A percentile compares a stretch with the other conserved stretches of the same genome.
These are phyloP conservation scores for Ornithoptera alexandrae DNA, from an alignment of 2,888 invertebrate genomes.

Conservation along the genomic window DNA sequence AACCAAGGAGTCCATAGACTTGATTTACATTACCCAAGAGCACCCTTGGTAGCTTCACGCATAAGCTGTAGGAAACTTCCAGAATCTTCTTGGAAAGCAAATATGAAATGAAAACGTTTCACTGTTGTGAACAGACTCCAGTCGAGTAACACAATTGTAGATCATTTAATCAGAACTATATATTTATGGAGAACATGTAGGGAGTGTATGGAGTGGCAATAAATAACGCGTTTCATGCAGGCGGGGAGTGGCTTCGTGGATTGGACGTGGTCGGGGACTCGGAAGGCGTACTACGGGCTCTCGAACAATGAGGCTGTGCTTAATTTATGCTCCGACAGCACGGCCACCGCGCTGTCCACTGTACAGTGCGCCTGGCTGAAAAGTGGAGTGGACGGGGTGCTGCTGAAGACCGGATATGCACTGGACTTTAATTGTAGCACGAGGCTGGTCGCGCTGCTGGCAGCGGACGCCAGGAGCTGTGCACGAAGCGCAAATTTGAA, in stretches of 20 bases:
- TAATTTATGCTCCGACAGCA: conserved; percentile 61
- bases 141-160: too few relatives aligned
- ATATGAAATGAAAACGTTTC: too few relatives aligned
- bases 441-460: conserved; percentile 53
- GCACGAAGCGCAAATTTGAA: conserved; percentile 52
- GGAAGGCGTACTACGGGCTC: conserved; percentile 52
- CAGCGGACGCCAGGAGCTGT: conserved; percentile 57
- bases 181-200: too few relatives aligned
- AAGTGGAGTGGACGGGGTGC: conserved; percentile 57
- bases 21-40: too few relatives aligned
- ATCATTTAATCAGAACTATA: too few relatives aligned
- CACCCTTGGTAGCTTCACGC: too few relatives aligned
- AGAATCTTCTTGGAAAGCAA: too few relatives aligned
- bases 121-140: too few relatives aligned
- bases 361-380: conserved; percentile 64
- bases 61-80: too few relatives aligned
- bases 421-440: conserved; percentile 49
- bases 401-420: conserved; percentile 57
- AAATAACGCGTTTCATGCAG: conserved; percentile 36
- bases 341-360: conserved; percentile 50
- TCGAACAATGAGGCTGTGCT: conserved; percentile 52
- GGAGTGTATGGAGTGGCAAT: neutral
- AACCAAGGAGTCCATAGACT: too few relatives aligned
- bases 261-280: conserved; percentile 57
- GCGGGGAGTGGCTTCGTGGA: conserved; percentile 38